Evolutionary conservation across 2,113 vertebrate species (phyloP).

Genomic region (Pluvialis apricaria): DNA sequence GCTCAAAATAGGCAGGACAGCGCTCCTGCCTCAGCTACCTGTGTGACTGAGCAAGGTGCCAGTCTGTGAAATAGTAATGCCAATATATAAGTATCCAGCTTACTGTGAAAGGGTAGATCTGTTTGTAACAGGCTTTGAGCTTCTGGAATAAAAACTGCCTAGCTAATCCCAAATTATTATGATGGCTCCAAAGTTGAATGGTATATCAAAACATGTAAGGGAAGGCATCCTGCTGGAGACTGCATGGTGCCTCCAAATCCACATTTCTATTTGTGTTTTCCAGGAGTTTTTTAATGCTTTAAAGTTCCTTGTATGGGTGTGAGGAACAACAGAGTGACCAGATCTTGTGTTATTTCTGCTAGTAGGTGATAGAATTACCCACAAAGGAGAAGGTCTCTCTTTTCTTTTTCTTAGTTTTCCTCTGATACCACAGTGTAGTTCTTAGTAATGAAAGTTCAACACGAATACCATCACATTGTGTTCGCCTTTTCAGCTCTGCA

Average conservation of each 20-base stretch:
- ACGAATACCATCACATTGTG: neutral
- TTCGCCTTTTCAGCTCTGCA: neutral
- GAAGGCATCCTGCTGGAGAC: neutral
- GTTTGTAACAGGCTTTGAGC: neutral
- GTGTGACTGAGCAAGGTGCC: neutral
- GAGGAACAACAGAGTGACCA: neutral
- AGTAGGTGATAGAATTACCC: neutral
- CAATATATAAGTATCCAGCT: neutral
- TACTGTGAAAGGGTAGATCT: neutral
- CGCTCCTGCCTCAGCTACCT: neutral
- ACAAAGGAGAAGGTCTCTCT: neutral
- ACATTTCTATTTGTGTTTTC: neutral
- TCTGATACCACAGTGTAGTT: neutral
- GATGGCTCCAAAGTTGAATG: neutral
- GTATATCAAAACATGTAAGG: neutral
- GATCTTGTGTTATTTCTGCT: neutral
- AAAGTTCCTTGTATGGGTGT: neutral
- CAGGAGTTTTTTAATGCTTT: neutral
- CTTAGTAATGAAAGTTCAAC: neutral
- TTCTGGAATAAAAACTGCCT: neutral
- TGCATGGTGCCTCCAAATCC: neutral
- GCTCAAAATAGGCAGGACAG: neutral
- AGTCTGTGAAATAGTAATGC: neutral
- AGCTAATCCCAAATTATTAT: neutral
- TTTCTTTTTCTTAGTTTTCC: neutral